Conservation (phyloP, 1,140 invertebrate genomes). For the Formica selysi region DNA sequence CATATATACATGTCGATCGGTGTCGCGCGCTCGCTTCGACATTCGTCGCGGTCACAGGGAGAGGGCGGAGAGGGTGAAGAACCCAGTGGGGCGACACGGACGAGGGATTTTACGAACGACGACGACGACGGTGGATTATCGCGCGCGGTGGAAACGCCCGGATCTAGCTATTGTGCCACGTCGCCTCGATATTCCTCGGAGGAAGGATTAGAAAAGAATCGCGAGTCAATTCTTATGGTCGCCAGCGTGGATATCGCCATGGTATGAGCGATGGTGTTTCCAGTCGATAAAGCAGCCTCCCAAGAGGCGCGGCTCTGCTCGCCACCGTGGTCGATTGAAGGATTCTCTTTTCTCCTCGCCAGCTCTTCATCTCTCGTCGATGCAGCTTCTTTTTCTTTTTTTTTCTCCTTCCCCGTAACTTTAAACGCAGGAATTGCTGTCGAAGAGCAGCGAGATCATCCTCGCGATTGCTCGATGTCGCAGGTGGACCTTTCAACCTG, state of each 20-base stretch:
- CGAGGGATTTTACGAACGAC: slow-evolving; percentile 1
- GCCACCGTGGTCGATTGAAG: slow-evolving; percentile 57
- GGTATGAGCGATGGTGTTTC: slow-evolving; percentile 67
- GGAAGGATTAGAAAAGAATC: neutral
- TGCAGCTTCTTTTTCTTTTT: neutral
- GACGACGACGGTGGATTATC: neutral
- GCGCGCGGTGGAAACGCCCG: slow-evolving; percentile 25
- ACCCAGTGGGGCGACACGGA: slow-evolving; percentile 13
- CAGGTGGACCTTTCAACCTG: neutral
- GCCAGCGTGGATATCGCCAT: slow-evolving; percentile 56
- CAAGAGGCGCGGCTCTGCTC: slow-evolving; percentile 82
- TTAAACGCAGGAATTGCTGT: neutral
- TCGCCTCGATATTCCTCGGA: neutral
- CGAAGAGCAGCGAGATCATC: neutral
- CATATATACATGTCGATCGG: slow-evolving; percentile 3
- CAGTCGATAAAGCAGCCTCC: slow-evolving; percentile 82
- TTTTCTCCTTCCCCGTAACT: neutral
- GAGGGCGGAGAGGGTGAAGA: slow-evolving; percentile 3
- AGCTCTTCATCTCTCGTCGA: neutral
- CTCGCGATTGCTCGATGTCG: neutral
- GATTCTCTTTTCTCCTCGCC: slow-evolving; percentile 22
- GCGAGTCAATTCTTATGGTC: neutral
- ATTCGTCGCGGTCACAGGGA: neutral
- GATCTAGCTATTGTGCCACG: neutral
- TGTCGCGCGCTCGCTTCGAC: slow-evolving; percentile 5